Base-by-base conservation (phyloP, 2,113 vertebrate genomes). In the Gallinago undulata region DNA sequence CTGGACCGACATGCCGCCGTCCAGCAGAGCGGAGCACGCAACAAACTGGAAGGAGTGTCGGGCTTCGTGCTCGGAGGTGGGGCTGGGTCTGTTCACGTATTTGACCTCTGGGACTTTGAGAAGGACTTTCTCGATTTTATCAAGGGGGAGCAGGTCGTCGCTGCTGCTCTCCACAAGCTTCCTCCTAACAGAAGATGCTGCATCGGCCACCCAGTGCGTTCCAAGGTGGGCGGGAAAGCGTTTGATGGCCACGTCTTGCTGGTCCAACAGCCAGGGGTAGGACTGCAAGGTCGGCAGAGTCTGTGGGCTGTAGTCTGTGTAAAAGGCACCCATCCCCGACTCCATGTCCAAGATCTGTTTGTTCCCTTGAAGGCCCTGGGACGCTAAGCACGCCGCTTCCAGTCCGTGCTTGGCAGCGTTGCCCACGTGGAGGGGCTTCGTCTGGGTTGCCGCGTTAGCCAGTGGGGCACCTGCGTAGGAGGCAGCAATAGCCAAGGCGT, bases 11-110 rank as follows among this genome's bases (percentile, higher is more conserved):
- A 99, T 83, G 41, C 59, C 63, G 23, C 98, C 97, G 2, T 99
- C 99, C 18, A 99, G 97, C 88, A 99, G 95, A 24, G 97, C 97
- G 1, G 98, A 97, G 89, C 99, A 99, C 37, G 98, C 98, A 5
- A 98, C 98, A 57, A 99, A 99, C 97, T 99, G 99, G 77, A 99
- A 99, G 4, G 99, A 99, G 93, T 99, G 99, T 45, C 99, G 98
- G 86, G 99, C 99, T 96, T 99, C 98, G 0, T 99, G 99, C 87
- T 99, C 99, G 0, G 98, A 98, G 63, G 47, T 64, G 1, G 99
- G 99, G 27, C 97, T 97, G 56, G 98, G 98, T 51, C 99, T 98
- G 92, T 99, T 96, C 13, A 99, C 97, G 1, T 99, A 99, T 57
- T 96, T 98, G 63, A 98, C 98, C 2, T 98, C 97, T 21, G 99